Percentiles rank a stretch among this genome's conserved stretches.
Conservation (phyloP, 2,113 vertebrate species). For the Paracanthobrama guichenoti region DNA sequence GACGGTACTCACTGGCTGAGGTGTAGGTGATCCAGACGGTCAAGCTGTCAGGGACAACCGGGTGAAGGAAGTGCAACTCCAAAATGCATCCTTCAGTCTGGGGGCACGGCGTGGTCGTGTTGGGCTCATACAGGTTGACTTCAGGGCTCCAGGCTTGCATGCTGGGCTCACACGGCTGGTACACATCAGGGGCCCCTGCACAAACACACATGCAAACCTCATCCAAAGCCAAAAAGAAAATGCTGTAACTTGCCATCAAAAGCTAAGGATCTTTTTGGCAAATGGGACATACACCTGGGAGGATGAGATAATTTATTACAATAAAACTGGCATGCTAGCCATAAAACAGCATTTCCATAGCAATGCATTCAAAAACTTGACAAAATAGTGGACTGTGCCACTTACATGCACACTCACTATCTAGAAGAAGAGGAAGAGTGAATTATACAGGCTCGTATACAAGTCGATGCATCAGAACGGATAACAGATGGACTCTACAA, state of each 20-base stretch:
- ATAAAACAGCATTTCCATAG: constrained; percentile 20
- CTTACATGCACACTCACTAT: background rate
- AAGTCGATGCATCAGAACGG: too few relatives aligned
- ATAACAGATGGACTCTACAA: too few relatives aligned
- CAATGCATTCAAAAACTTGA: background rate
- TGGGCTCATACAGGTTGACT: constrained; percentile 89
- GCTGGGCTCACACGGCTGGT: constrained; percentile 91
- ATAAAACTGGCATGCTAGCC: constrained; percentile 12
- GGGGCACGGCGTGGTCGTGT: constrained; percentile 90
- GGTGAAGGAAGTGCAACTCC: constrained; percentile 84
- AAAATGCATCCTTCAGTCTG: constrained; percentile 86
- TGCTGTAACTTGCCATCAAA: background rate
- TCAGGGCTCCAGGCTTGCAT: constrained; percentile 96
- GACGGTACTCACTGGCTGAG: constrained; percentile 69
- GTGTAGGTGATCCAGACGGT: constrained; percentile 93
- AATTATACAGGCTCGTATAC: too few relatives aligned
- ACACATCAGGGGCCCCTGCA: constrained; percentile 91
- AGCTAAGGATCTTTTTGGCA: constrained; percentile 7
- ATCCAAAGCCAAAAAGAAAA: constrained; percentile 20
- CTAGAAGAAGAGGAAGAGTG: too few relatives aligned
- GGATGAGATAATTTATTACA: background rate
- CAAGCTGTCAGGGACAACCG: constrained; percentile 80
- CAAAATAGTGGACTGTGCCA: background rate
- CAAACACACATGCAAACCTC: constrained; percentile 50
- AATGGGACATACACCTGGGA: background rate